A percentile compares a stretch with the other conserved stretches of the same genome.
Evolutionary conservation across 2,888 invertebrate species (phyloP).

Genomic region (Teleiodes luculella): DNA sequence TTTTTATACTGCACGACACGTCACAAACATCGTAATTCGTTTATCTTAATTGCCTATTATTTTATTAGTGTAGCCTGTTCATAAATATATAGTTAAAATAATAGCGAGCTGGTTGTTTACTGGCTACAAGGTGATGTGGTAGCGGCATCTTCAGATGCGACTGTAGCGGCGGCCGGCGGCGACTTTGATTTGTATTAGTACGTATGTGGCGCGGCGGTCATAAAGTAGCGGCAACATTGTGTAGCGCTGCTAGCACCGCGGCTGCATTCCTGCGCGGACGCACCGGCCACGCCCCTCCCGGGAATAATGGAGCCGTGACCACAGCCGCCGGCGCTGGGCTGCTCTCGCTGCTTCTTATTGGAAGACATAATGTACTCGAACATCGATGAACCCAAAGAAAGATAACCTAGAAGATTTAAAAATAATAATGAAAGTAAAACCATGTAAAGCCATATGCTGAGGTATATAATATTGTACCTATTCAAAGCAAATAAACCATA

Average conservation of each 20-base stretch:
- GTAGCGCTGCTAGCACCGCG: neutral
- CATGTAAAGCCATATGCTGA: no score
- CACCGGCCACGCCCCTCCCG: slow-evolving; percentile 7
- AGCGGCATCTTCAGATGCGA: neutral
- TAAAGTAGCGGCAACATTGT: neutral
- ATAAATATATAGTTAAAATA: neutral
- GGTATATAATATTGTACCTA: no score
- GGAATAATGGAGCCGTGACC: neutral
- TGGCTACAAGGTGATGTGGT: neutral
- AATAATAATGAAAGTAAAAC: no score
- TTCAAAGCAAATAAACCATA: no score
- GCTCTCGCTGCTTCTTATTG: no score
- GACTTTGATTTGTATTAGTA: slow-evolving; percentile 18
- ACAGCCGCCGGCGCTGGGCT: no score
- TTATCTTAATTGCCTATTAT: slow-evolving; percentile 9
- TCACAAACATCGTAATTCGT: neutral
- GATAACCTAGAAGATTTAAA: no score
- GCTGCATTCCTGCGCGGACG: slow-evolving; percentile 24
- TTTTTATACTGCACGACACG: neutral
- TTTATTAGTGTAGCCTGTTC: neutral
- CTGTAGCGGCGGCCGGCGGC: slow-evolving; percentile 1
- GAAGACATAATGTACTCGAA: no score
- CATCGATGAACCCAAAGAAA: no score
- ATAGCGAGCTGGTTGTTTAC: neutral
- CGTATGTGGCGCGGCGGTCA: slow-evolving; percentile 9